These are phyloP conservation scores for Eclectus roratus DNA, from an alignment of 2,113 vertebrate species.

Conservation along the genomic window DNA sequence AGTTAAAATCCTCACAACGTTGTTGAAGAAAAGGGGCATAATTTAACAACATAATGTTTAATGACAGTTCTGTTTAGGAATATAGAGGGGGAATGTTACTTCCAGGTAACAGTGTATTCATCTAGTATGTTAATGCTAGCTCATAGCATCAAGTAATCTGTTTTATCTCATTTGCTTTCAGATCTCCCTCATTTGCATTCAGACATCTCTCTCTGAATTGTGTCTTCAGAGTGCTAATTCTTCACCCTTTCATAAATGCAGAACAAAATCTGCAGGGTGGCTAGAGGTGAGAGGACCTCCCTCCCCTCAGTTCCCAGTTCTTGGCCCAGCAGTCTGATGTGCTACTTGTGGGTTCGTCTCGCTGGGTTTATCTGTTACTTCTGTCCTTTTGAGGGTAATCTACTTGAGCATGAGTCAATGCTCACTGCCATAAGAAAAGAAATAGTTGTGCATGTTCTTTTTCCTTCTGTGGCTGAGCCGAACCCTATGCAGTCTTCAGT, in stretches of 20 bases:
- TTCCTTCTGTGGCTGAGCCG: neutral
- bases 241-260: neutral
- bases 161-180: neutral
- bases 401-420: neutral
- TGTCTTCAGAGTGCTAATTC: neutral
- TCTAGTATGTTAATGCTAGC: too few relatives aligned
- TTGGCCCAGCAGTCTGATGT: neutral
- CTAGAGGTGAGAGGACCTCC: neutral
- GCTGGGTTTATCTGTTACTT: neutral
- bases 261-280: rapidly evolving
- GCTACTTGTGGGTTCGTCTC: neutral
- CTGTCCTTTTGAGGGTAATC: neutral
- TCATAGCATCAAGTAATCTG: neutral
- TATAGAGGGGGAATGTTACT: neutral
- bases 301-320: neutral
- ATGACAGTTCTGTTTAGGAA: neutral
- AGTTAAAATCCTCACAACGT: neutral
- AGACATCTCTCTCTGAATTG: neutral
- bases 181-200: neutral
- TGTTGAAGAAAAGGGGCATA: neutral
- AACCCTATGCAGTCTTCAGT: neutral
- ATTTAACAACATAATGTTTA: neutral
- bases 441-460: neutral
- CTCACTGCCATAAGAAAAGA: neutral
- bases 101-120: neutral